Base-by-base conservation (phyloP, 2,797 vertebrate genomes). In the Columba guinea region DNA sequence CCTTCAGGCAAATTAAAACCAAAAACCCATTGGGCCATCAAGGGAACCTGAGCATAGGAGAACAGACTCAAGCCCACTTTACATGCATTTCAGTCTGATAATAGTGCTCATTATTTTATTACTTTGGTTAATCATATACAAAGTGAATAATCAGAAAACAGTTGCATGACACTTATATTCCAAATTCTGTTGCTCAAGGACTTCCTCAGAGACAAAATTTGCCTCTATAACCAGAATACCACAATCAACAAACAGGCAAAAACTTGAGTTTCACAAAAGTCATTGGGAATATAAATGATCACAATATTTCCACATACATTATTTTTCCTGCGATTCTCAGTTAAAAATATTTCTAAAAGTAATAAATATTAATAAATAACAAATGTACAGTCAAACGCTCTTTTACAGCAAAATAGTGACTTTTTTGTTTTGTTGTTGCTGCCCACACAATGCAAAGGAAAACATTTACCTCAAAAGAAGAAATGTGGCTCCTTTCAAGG, bases 261-360 rank as follows among this genome's bases (percentile, higher is more conserved):
- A 87, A 59, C 56, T 78, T 80, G 55, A 96, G 70, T 85, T 84
- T 96, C 95, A 95, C 95, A 86, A 64, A 96, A 96, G 76, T 96
- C 69, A 18, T 84, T 84, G 60, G 89, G 91, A 96, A 97, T 92
- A 95, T 90, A 97, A 97, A 93, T 65, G 22, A 84, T 88, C 58
- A 97, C 80, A 87, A 37, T 87, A 90, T 84, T 93, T 95, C 88
- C 84, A 97, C 95, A 94, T 75, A 96, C 63, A 75, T 80, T 68
- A 67, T 78, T 94, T 59, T 93, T 94, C 86, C 75, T 96, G 89
- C 89, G 96, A 91, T 87, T 96, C 65, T 81, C 83, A 75, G 89
- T 88, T 96, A 55, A 96, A 96, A 96, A 95, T 84, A 11, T 94
- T 96, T 94, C 88, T 87, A n/a, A 94, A 97, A 96, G 86, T 96